Conservation (phyloP, 2,888 invertebrate genomes). For the Neoaliturus tenellus region DNA sequence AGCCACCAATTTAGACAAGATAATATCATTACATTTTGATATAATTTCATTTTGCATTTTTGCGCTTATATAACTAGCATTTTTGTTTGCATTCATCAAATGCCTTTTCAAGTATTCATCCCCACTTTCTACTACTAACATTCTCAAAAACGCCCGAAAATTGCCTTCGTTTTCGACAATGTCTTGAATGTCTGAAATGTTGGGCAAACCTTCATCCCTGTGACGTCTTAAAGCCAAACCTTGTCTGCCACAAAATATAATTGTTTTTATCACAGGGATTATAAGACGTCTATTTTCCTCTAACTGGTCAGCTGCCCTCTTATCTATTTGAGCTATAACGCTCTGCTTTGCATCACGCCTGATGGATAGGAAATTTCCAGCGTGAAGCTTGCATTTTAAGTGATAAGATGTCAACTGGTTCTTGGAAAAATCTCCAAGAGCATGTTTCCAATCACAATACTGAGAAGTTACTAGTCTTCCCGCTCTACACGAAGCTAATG, state of each 20-base stretch:
- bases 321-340: conserved; percentile 18
- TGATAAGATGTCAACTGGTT: conserved; percentile 47
- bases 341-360: background rate
- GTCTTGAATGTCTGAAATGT: background rate
- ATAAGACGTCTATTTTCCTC: conserved; percentile 31
- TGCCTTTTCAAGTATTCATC: background rate
- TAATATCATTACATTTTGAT: conserved; percentile 13
- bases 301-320: conserved; percentile 17
- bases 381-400: conserved; percentile 28
- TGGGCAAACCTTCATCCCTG: conserved; percentile 32
- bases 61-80: background rate
- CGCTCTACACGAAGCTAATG: conserved; percentile 34
- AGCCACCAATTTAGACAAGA: conserved; percentile 9
- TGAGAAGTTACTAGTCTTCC: conserved; percentile 4
- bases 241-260: conserved; percentile 47
- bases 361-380: conserved; percentile 11
- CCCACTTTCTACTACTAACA: conserved; percentile 9
- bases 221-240: conserved; percentile 45
- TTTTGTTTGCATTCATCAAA: conserved; percentile 3
- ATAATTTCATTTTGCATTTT: conserved; percentile 31
- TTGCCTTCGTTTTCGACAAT: conserved; percentile 12
- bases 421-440: conserved; percentile 34
- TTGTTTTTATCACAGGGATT: conserved; percentile 20
- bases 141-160: conserved; percentile 1
- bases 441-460: conserved; percentile 45